A percentile compares a stretch with the other conserved stretches of the same genome.
Evolutionary conservation across 2,113 vertebrate genomes (phyloP).

Genomic region (Clarias magur): DNA sequence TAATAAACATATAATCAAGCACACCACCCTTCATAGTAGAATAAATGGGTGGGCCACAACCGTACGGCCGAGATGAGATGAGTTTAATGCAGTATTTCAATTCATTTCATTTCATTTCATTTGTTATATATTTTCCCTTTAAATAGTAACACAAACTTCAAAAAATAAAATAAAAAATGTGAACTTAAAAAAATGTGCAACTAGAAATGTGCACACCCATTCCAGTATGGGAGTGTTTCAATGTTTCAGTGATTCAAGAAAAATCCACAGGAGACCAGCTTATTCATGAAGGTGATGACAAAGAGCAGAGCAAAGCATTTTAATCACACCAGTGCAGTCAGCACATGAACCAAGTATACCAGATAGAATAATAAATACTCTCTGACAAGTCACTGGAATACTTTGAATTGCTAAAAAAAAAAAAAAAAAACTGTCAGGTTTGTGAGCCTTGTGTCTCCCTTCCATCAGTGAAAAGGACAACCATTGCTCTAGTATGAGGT

Average conservation of each 20-base stretch:
- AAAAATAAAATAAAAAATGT: not conserved
- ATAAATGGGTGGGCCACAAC: slow-evolving; percentile 50
- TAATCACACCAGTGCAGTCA: slow-evolving; percentile 39
- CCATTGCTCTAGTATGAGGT: not conserved
- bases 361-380: not conserved
- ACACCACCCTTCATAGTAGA: slow-evolving; percentile 68
- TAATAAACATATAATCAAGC: slow-evolving; percentile 70
- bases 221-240: slow-evolving; percentile 21
- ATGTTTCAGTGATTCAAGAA: not conserved
- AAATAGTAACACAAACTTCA: not conserved
- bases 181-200: not conserved
- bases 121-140: not conserved
- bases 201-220: not conserved
- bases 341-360: slow-evolving; percentile 30
- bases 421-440: not conserved
- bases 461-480: not conserved
- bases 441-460: not conserved
- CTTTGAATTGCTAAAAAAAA: not conserved
- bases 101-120: no score
- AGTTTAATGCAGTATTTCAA: not conserved
- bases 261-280: slow-evolving; percentile 23
- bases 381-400: not conserved
- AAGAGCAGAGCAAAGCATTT: slow-evolving; percentile 41
- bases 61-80: slow-evolving; percentile 44
- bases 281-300: slow-evolving; percentile 37